Conservation (phyloP, 2,113 vertebrate species). For the Pygoscelis antarcticus region DNA sequence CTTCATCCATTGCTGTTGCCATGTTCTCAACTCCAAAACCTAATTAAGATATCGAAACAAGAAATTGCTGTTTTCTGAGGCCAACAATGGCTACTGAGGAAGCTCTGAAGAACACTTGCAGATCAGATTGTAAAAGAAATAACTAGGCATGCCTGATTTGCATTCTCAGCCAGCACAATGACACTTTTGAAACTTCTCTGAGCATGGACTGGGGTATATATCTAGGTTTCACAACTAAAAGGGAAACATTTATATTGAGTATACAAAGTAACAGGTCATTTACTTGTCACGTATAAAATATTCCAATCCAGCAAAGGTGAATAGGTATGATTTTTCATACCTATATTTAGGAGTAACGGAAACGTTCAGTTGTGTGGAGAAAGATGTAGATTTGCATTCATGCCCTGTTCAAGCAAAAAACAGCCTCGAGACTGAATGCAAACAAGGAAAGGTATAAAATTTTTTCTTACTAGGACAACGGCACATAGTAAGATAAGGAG, state of each 20-base stretch:
- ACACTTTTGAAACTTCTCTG: not conserved
- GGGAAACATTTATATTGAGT: not conserved
- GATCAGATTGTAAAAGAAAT: not conserved
- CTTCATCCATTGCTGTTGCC: slow-evolving; percentile 99
- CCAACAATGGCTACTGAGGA: not conserved
- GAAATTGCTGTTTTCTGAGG: not conserved
- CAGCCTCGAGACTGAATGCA: not conserved
- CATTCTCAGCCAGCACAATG: not conserved
- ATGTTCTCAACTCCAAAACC: slow-evolving; percentile 97
- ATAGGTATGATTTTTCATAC: not conserved
- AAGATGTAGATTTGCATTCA: not conserved
- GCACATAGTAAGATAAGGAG: not conserved
- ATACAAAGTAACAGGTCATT: not conserved
- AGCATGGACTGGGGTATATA: not conserved
- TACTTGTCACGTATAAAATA: not conserved
- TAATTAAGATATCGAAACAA: slow-evolving; percentile 38
- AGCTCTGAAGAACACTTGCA: not conserved
- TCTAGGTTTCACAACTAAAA: not conserved
- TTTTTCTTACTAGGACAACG: not conserved
- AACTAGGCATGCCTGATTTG: not conserved
- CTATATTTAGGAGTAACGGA: not conserved
- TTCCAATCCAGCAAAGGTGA: not conserved
- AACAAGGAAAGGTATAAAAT: not conserved
- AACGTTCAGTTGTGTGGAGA: not conserved
- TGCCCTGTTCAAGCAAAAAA: not conserved